Base-by-base conservation (phyloP, 2,888 invertebrate species). In the Idaea biselata region DNA sequence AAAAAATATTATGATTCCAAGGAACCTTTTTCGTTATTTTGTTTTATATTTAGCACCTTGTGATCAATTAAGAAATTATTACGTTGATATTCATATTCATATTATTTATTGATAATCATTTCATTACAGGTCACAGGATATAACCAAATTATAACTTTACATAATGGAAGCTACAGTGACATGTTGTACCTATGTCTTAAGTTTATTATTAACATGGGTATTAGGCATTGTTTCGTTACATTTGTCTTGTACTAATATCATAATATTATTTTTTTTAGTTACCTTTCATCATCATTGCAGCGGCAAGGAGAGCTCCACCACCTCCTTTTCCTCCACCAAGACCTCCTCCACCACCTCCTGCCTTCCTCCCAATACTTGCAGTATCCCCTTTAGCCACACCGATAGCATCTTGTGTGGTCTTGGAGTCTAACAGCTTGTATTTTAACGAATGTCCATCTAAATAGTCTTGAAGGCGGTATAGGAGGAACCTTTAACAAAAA, bases 391-490 rank as follows among this genome's bases (percentile, higher is more conserved):
- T 88, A 16, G 84, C 86, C 81, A 91, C 83, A 63, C 91, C 86
- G 75, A 94, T 89, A 4, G 94, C 94, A 54, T 94, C 93, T 64
- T 93, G 93, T 0, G 94, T 90, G 0, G 94, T 94, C 63, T 93
- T 87, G 8, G 94, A 93, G 79, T 96, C 95, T 78, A 96, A 87
- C 25, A 97, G 87, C 73, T 95, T 95, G 67, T 97, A 94, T 62
- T 94, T 95, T 70, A 97, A 83, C 0, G 96, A 94, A 76, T 96
- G 96, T 0, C 95, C 95, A 81, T 95, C 95, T 18, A 97, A 85
- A 70, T 96, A 96, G 69, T 94, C 94, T 56, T 95, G 94, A 14
- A 97, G 82, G 18, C 91, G 84, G 69, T 95, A 95, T 62, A 96
- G 74, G 17, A 97, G 90, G 74, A 95, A 96, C 2, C 95, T 94